phyloP scores from a whole-genome alignment of 2,113 vertebrate genomes.

The Falco punctatus region DNA sequence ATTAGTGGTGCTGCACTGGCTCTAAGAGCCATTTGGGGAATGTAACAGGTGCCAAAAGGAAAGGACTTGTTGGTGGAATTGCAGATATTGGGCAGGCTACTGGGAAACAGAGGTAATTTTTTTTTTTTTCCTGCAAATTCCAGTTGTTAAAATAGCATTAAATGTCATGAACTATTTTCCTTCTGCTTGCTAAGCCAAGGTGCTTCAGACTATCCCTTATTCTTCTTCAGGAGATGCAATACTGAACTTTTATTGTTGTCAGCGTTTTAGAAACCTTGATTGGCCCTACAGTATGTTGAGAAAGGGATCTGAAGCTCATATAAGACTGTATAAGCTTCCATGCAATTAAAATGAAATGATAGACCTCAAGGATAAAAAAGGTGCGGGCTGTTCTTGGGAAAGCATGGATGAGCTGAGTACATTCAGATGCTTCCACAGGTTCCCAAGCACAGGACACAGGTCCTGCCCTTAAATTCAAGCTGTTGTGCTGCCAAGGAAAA shows the following conservation, averaged over 20 bases:
- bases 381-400: not conserved
- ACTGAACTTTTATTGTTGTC: not conserved
- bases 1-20: not conserved
- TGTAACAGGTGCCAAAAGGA: not conserved
- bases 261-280: not conserved
- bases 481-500: not conserved
- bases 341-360: not conserved
- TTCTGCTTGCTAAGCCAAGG: not conserved
- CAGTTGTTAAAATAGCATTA: not conserved
- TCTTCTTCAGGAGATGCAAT: not conserved
- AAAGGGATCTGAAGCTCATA: not conserved
- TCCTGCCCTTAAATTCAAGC: not conserved
- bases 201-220: not conserved
- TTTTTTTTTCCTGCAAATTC: not conserved
- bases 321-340: not conserved
- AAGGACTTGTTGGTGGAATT: not conserved
- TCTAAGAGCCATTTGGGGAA: not conserved
- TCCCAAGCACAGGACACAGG: not conserved
- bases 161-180: not conserved
- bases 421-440: not conserved
- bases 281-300: not conserved
- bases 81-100: not conserved
- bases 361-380: rapidly evolving
- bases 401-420: not conserved
- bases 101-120: not conserved